These are phyloP conservation scores for Pseudomyrmex pallidus DNA, from an alignment of 1,140 invertebrate genomes.

Conservation along the genomic window DNA sequence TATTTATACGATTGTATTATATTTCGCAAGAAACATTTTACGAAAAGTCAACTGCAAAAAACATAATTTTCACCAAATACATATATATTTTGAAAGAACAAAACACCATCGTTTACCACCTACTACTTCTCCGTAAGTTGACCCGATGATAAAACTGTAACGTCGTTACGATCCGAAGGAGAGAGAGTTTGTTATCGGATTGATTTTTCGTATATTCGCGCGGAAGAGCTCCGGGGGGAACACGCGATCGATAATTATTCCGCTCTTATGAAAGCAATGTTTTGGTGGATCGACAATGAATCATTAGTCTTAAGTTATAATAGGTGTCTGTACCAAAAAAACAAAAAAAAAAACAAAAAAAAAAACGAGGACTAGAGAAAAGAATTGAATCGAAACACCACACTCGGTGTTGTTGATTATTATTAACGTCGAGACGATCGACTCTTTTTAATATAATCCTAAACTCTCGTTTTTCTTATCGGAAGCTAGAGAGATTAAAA, in stretches of 20 bases:
- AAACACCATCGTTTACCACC: not conserved
- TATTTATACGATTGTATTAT: no score
- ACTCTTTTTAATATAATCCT: conserved; percentile 21
- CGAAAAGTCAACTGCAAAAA: conserved; percentile 14
- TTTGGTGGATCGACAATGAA: conserved; percentile 27
- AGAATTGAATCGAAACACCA: conserved; percentile 39
- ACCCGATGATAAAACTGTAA: not conserved
- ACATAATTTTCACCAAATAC: conserved; percentile 30
- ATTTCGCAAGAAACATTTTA: not conserved
- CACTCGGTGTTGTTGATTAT: conserved; percentile 7
- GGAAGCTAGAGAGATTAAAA: conserved; percentile 12
- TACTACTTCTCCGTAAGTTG: no score
- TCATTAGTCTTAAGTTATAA: conserved; percentile 43
- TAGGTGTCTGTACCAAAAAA: conserved; percentile 30
- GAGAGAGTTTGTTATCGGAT: conserved; percentile 10
- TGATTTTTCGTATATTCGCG: conserved; percentile 21
- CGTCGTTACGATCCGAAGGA: not conserved
- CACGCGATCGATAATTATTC: conserved; percentile 18
- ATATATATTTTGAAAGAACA: not conserved
- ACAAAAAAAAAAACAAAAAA: not conserved
- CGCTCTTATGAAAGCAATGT: conserved; percentile 38
- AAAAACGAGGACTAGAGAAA: conserved; percentile 13
- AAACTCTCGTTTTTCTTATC: conserved; percentile 47
- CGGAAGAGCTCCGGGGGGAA: not conserved
- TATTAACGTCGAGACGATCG: conserved; percentile 21